Evolutionary conservation across 2,113 vertebrate species (phyloP).

Genomic region (Chaetops frenatus): DNA sequence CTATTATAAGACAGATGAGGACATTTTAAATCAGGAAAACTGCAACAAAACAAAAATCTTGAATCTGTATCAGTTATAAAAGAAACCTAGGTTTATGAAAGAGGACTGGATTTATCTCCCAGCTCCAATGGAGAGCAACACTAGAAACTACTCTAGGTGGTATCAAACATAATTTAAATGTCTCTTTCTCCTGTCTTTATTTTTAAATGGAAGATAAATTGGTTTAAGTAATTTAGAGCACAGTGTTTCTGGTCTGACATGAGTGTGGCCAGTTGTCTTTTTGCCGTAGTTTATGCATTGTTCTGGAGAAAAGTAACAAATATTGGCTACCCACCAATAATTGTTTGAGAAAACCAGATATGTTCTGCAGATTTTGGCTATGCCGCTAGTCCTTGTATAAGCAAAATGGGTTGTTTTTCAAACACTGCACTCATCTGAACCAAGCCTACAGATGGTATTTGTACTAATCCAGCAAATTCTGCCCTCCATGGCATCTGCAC

Average conservation of each 20-base stretch:
- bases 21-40: not conserved
- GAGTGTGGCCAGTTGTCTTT: not conserved
- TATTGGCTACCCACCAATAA: constrained; percentile 38
- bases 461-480: not conserved
- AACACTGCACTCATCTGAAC: not conserved
- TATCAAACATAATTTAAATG: not conserved
- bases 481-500: not conserved
- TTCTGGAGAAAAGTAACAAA: constrained; percentile 29
- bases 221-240: not conserved
- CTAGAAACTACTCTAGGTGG: not conserved
- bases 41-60: not conserved
- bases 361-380: constrained; percentile 3
- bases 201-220: not conserved
- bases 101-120: not conserved
- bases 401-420: constrained; percentile 45
- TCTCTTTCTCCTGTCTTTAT: not conserved
- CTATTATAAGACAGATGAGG: not conserved
- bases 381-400: not conserved
- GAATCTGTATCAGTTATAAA: not conserved
- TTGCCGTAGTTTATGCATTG: not conserved
- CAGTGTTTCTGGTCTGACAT: not conserved
- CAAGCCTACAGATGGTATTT: not conserved
- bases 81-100: not conserved
- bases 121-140: not conserved
- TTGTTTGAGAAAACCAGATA: constrained; percentile 32